A percentile compares a stretch with the other conserved stretches of the same genome.
phyloP scores from a whole-genome alignment of 2,888 invertebrate species.

The Salpingus planirostris region DNA sequence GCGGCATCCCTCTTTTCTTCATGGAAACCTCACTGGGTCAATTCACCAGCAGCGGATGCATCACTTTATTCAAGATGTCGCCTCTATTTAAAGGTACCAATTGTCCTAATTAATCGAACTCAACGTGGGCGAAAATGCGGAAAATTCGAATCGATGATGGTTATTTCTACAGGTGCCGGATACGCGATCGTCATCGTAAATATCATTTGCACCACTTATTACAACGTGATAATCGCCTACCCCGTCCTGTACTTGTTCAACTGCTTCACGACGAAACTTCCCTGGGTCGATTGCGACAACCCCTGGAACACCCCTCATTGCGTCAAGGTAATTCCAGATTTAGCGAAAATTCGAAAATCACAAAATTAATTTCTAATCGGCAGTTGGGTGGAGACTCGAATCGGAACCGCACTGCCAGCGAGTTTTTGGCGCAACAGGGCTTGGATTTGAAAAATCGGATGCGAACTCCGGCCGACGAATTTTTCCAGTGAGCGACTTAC shows the following conservation, averaged over 20 bases:
- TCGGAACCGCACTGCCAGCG: slow-evolving; percentile 3
- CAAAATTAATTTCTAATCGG: not conserved
- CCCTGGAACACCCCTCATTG: slow-evolving; percentile 77
- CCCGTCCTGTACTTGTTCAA: slow-evolving; percentile 72
- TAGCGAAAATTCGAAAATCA: not conserved
- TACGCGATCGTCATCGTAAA: slow-evolving; percentile 76
- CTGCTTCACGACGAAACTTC: slow-evolving; percentile 56
- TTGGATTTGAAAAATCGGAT: slow-evolving; percentile 30
- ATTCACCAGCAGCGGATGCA: slow-evolving; percentile 72
- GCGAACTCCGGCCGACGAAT: slow-evolving; percentile 71
- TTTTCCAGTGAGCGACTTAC: slow-evolving; percentile 77
- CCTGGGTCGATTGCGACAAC: slow-evolving; percentile 72
- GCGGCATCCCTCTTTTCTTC: slow-evolving; percentile 82
- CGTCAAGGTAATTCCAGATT: slow-evolving; percentile 43
- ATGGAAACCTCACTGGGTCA: slow-evolving; percentile 82
- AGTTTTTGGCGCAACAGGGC: slow-evolving; percentile 27
- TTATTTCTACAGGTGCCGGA: slow-evolving; percentile 61
- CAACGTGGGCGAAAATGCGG: no score
- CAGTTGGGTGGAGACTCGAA: not conserved
- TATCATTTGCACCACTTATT: slow-evolving; percentile 71
- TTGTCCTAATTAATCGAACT: no score
- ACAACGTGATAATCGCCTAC: slow-evolving; percentile 78
- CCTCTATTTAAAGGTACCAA: slow-evolving; percentile 76
- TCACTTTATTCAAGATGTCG: slow-evolving; percentile 69
- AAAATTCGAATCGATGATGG: no score